A percentile compares a stretch with the other conserved stretches of the same genome.
These are phyloP conservation scores for Tarsius wallacei DNA, from an alignment of 2,797 vertebrate genomes.

Conservation along the genomic window DNA sequence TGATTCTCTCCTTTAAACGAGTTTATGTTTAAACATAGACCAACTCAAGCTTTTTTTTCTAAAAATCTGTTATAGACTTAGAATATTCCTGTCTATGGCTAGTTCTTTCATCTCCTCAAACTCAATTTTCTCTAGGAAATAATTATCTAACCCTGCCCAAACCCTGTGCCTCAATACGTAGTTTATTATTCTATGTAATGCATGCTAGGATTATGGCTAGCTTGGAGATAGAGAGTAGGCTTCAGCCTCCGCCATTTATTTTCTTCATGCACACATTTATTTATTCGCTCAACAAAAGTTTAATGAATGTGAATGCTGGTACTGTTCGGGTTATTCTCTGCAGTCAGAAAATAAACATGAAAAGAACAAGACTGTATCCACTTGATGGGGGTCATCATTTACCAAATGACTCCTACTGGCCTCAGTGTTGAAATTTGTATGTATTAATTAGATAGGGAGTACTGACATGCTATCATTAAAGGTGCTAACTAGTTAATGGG, in stretches of 20 bases:
- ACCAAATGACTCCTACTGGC: neutral
- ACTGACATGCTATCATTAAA: slow-evolving; percentile 29
- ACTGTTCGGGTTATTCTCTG: neutral
- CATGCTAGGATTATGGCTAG: neutral
- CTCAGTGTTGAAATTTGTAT: neutral
- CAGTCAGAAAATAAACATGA: slow-evolving; percentile 3
- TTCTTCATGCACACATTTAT: neutral
- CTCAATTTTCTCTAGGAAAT: slow-evolving; percentile 9
- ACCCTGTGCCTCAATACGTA: neutral
- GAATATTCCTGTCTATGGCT: neutral
- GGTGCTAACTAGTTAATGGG: neutral
- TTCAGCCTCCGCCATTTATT: neutral
- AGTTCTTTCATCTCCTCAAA: slow-evolving; percentile 32
- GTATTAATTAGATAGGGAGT: neutral
- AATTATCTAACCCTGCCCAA: neutral
- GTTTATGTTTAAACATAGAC: neutral
- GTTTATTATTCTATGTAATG: neutral
- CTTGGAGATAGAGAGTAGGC: neutral
- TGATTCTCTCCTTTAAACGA: neutral
- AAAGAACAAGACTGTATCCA: neutral
- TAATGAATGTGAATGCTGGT: slow-evolving; percentile 16
- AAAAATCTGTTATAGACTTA: neutral
- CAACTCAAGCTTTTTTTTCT: neutral
- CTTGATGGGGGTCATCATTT: neutral
- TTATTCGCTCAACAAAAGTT: slow-evolving; percentile 11